Evolutionary conservation across 2,797 vertebrate species (phyloP).

Genomic region (Masticophis lateralis): DNA sequence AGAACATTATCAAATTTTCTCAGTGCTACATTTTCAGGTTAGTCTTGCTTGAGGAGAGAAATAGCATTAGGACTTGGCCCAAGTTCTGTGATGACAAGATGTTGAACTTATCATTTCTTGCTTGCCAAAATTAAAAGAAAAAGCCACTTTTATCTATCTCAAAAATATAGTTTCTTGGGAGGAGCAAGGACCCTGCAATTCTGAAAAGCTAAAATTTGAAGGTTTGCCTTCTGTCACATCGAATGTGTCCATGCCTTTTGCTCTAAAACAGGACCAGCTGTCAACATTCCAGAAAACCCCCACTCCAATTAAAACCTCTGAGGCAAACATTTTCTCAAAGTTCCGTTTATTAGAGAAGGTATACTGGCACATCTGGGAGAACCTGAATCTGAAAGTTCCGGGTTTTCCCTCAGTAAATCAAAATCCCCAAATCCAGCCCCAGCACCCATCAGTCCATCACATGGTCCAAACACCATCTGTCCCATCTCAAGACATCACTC

Average conservation of each 20-base stretch:
- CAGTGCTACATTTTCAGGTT: neutral
- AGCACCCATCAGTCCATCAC: no score
- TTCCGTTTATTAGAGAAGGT: no score
- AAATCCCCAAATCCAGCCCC: no score
- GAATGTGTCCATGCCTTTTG: neutral
- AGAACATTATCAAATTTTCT: neutral
- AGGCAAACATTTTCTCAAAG: no score
- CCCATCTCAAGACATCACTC: no score
- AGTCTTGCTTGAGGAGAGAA: neutral
- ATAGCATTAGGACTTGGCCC: neutral
- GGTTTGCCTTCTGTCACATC: neutral
- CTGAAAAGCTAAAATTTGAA: neutral
- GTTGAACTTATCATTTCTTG: neutral
- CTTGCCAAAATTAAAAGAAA: neutral
- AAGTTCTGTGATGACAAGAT: neutral
- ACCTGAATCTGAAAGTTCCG: no score
- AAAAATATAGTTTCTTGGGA: neutral
- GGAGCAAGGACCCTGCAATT: neutral
- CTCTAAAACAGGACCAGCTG: neutral
- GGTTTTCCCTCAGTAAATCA: no score
- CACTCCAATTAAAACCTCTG: no score
- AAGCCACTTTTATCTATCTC: neutral
- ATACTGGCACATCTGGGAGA: no score
- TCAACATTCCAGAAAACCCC: no score
- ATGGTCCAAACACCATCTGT: no score